phyloP scores from a whole-genome alignment of 2,888 invertebrate species.

The Drosophila aldrichi region DNA sequence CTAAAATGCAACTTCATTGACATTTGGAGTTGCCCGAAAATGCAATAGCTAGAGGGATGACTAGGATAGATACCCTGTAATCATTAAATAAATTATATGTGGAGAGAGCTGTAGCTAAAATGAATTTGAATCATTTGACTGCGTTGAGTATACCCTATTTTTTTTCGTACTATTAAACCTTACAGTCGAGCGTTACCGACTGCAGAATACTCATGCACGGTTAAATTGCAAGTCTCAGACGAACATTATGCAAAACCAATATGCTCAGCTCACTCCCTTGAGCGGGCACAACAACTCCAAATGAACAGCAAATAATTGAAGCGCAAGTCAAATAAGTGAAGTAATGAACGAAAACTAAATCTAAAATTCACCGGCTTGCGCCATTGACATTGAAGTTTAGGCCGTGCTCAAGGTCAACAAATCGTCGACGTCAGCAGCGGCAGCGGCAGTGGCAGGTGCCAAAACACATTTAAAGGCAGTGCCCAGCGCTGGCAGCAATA shows the following conservation, averaged over 20 bases:
- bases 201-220: too few relatives aligned
- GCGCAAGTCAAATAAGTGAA: slow-evolving; percentile 32
- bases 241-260: background rate
- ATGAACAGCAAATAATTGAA: slow-evolving; percentile 23
- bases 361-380: slow-evolving; percentile 23
- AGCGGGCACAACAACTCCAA: background rate
- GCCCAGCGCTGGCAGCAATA: slow-evolving; percentile 29
- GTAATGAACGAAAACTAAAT: slow-evolving; percentile 9
- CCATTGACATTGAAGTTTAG: slow-evolving; percentile 50
- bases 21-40: background rate
- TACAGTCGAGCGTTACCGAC: too few relatives aligned
- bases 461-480: slow-evolving; percentile 47
- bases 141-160: background rate
- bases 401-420: slow-evolving; percentile 47
- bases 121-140: background rate
- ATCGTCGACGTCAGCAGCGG: background rate
- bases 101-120: too few relatives aligned
- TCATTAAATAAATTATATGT: too few relatives aligned
- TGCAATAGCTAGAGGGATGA: background rate
- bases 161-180: too few relatives aligned
- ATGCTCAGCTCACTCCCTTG: background rate
- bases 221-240: too few relatives aligned
- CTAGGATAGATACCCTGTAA: slow-evolving; percentile 1
- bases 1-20: slow-evolving; percentile 5
- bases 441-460: slow-evolving; percentile 39